Conservation (phyloP, 2,797 vertebrate genomes). For the Scomberomorus guttatus region DNA sequence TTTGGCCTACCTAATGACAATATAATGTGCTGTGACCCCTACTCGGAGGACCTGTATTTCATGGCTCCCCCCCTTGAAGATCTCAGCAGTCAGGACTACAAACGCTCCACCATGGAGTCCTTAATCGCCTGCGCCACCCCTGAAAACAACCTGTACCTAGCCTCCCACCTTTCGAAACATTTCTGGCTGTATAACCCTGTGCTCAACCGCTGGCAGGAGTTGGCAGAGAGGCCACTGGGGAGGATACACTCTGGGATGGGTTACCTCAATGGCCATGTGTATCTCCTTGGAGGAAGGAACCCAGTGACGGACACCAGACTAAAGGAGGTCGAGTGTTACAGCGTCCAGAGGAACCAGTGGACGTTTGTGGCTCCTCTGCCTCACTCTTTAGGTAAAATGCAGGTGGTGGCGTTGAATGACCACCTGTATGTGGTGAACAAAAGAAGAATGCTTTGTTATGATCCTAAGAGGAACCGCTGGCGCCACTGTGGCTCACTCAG, state of each 20-base stretch:
- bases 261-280: conserved; percentile 91
- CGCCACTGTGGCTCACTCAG: conserved; percentile 90
- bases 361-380: conserved; percentile 89
- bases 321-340: conserved; percentile 93
- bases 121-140: conserved; percentile 89
- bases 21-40: conserved; percentile 91
- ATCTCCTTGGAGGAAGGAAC: conserved; percentile 90
- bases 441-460: conserved; percentile 90
- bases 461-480: conserved; percentile 90
- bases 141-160: conserved; percentile 89
- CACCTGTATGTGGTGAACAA: conserved; percentile 91
- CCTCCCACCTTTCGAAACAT: conserved; percentile 90
- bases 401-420: conserved; percentile 89
- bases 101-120: conserved; percentile 88
- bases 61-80: conserved; percentile 88
- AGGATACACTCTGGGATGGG: conserved; percentile 90
- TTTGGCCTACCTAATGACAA: conserved; percentile 90
- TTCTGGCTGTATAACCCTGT: conserved; percentile 91
- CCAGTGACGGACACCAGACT: conserved; percentile 87
- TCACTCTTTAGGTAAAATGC: conserved; percentile 91
- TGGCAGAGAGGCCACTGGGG: conserved; percentile 88
- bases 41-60: conserved; percentile 88
- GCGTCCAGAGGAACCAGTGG: conserved; percentile 92
- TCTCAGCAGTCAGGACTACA: conserved; percentile 87
- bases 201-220: conserved; percentile 89